These are phyloP conservation scores for Drosophila bifasciata DNA, from an alignment of 1,140 invertebrate genomes.

Conservation along the genomic window DNA sequence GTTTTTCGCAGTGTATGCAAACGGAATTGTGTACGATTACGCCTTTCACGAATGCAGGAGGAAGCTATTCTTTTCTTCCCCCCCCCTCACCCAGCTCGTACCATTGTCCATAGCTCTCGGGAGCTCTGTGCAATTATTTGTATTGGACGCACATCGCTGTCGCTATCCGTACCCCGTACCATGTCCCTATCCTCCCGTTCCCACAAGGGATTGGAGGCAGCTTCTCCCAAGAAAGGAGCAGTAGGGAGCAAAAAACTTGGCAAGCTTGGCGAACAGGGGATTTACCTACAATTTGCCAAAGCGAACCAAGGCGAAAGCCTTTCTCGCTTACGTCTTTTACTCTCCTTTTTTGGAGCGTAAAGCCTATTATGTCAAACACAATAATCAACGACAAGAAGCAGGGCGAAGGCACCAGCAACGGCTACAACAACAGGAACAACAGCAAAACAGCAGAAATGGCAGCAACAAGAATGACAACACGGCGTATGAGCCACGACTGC, in stretches of 20 bases:
- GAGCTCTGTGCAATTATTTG: conserved; percentile 74
- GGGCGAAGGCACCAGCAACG: conserved; percentile 42
- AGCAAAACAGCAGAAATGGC: conserved; percentile 9
- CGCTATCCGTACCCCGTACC: not conserved
- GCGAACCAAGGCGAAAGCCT: conserved; percentile 72
- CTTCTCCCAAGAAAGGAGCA: conserved; percentile 5
- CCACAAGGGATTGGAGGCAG: conserved; percentile 22
- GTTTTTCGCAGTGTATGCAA: conserved; percentile 37
- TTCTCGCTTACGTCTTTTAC: conserved; percentile 47
- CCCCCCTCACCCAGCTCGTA: conserved; percentile 16
- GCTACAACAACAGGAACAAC: conserved; percentile 1
- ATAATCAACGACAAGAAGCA: conserved; percentile 75
- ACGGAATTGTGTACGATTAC: conserved; percentile 62
- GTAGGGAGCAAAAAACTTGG: conserved; percentile 57
- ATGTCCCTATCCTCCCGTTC: not conserved
- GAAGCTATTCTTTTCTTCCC: not conserved
- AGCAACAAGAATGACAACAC: conserved; percentile 60
- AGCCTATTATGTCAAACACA: conserved; percentile 83
- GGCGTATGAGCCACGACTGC: conserved; percentile 66
- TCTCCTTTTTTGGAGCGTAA: conserved; percentile 76
- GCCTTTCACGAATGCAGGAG: conserved; percentile 38
- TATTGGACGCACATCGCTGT: conserved; percentile 55
- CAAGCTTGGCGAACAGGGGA: conserved; percentile 58
- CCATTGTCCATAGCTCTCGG: conserved; percentile 30
- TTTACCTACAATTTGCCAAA: conserved; percentile 79